Evolutionary conservation across 2,888 invertebrate genomes (phyloP).

Genomic region (Cecidostiba fungosa): DNA sequence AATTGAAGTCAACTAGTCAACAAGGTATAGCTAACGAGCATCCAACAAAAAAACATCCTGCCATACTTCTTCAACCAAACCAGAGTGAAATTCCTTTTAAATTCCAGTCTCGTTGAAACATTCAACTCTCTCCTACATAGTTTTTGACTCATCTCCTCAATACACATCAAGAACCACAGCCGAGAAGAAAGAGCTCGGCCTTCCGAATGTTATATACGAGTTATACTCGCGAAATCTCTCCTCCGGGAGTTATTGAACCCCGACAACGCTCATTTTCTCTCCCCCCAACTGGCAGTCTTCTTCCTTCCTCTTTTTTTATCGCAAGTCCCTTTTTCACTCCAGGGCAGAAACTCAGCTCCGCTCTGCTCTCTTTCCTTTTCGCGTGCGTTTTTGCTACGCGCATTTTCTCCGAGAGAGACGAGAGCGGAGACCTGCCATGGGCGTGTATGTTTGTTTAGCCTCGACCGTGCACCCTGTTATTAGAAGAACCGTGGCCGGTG

Average conservation of each 20-base stretch:
- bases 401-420: constrained; percentile 66
- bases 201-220: constrained; percentile 17
- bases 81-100: constrained; percentile 21
- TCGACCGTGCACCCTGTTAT: constrained; percentile 78
- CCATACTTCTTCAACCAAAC: constrained; percentile 19
- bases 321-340: constrained; percentile 31
- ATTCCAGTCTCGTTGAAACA: constrained; percentile 5
- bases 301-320: constrained; percentile 53
- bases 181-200: background rate
- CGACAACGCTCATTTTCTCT: constrained; percentile 59
- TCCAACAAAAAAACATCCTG: constrained; percentile 1
- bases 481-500: constrained; percentile 69
- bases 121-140: background rate
- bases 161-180: no score
- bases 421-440: constrained; percentile 72
- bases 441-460: constrained; percentile 80
- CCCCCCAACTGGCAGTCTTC: constrained; percentile 37
- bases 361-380: constrained; percentile 29
- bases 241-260: constrained; percentile 60
- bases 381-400: constrained; percentile 55
- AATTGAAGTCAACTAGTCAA: background rate
- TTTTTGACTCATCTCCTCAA: background rate
- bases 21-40: constrained; percentile 36
- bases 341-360: background rate
- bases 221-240: constrained; percentile 25